Evolutionary conservation across 1,140 invertebrate genomes (phyloP).

Genomic region (Caerostris darwini): DNA sequence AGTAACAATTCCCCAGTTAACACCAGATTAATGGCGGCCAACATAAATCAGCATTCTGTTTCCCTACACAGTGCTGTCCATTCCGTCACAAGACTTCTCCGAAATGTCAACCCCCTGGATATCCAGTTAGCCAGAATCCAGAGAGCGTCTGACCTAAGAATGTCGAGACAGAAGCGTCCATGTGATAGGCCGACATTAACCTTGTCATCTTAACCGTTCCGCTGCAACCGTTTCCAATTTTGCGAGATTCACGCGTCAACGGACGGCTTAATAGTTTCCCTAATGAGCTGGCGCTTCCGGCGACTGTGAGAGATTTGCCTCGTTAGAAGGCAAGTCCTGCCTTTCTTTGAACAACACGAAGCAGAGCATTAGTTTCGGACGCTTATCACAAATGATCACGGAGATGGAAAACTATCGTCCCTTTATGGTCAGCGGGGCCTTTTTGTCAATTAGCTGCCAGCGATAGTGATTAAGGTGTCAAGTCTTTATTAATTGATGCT

Average conservation of each 20-base stretch:
- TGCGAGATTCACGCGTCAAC: constrained; percentile 6
- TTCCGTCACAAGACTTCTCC: neutral
- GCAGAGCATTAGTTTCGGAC: neutral
- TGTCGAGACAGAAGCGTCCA: neutral
- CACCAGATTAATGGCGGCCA: too few relatives aligned
- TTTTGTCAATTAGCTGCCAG: neutral
- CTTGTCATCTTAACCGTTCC: neutral
- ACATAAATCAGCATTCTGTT: too few relatives aligned
- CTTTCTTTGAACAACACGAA: neutral
- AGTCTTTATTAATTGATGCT: neutral
- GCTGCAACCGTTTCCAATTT: constrained; percentile 31
- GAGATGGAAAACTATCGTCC: neutral
- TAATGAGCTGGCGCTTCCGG: neutral
- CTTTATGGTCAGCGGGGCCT: neutral
- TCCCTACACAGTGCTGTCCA: neutral
- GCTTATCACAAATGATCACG: neutral
- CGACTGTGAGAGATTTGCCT: neutral
- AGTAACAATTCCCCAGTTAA: too few relatives aligned
- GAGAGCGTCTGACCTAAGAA: neutral
- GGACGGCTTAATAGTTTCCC: constrained; percentile 20
- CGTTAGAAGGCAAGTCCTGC: neutral
- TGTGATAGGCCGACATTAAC: neutral
- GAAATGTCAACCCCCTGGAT: neutral
- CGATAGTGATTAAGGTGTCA: neutral
- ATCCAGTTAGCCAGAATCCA: too few relatives aligned